Evolutionary conservation across 2,113 vertebrate species (phyloP).

Genomic region (Pelvicachromis taeniatus): DNA sequence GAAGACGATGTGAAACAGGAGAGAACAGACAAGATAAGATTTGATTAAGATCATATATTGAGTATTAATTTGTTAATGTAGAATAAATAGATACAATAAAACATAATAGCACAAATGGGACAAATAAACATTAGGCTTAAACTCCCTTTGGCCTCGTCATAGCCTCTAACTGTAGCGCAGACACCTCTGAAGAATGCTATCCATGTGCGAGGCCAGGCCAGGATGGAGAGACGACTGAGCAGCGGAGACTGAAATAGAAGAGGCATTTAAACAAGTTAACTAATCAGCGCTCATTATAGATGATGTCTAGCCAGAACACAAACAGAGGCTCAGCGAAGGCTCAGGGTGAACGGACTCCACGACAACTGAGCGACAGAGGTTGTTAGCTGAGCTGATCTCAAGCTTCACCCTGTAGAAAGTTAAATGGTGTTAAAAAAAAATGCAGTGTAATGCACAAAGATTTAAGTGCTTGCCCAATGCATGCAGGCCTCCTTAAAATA

Average conservation of each 20-base stretch:
- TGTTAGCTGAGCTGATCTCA: neutral
- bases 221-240: constrained; percentile 35
- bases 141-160: constrained; percentile 8
- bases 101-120: neutral
- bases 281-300: constrained; percentile 75
- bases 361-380: constrained; percentile 51
- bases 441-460: neutral
- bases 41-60: neutral
- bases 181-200: constrained; percentile 62
- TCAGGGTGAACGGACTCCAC: constrained; percentile 49
- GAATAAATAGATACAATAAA: neutral
- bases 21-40: neutral
- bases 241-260: constrained; percentile 60
- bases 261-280: constrained; percentile 70
- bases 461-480: neutral
- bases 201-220: constrained; percentile 2
- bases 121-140: neutral
- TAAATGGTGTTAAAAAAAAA: constrained; percentile 12
- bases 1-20: neutral
- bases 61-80: neutral
- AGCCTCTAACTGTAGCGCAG: constrained; percentile 17
- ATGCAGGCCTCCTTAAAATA: neutral
- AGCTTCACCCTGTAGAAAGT: constrained; percentile 1
- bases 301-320: constrained; percentile 76
- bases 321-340: constrained; percentile 65